Conservation (phyloP, 2,797 vertebrate genomes). For the Acropternis orthonyx region DNA sequence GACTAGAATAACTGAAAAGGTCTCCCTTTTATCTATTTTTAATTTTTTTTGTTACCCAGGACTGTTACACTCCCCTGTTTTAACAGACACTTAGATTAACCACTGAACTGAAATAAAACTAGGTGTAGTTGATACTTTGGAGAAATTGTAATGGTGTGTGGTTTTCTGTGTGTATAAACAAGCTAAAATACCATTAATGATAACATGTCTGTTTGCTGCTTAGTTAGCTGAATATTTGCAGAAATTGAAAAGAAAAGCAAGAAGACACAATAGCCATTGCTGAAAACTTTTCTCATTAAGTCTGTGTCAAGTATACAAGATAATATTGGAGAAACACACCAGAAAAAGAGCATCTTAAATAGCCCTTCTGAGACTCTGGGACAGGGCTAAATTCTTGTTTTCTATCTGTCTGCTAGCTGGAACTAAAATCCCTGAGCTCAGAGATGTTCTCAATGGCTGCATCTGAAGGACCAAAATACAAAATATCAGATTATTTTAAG, state of each 20-base stretch:
- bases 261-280: not conserved
- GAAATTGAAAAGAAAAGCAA: not conserved
- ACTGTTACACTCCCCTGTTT: not conserved
- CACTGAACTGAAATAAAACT: not conserved
- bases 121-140: not conserved
- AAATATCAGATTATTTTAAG: not conserved
- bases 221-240: not conserved
- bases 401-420: not conserved
- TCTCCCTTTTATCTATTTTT: fast-evolving
- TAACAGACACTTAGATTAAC: not conserved
- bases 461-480: not conserved
- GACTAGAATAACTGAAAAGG: not conserved
- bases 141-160: not conserved
- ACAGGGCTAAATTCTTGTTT: not conserved
- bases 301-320: not conserved
- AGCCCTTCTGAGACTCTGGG: not conserved
- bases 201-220: not conserved
- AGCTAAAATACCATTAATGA: not conserved
- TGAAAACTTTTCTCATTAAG: not conserved
- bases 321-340: not conserved
- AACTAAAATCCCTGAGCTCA: not conserved
- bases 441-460: not conserved
- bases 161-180: not conserved
- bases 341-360: not conserved
- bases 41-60: not conserved